phyloP scores from a whole-genome alignment of 2,113 vertebrate genomes.

The Brachyhypopomus gauderio region DNA sequence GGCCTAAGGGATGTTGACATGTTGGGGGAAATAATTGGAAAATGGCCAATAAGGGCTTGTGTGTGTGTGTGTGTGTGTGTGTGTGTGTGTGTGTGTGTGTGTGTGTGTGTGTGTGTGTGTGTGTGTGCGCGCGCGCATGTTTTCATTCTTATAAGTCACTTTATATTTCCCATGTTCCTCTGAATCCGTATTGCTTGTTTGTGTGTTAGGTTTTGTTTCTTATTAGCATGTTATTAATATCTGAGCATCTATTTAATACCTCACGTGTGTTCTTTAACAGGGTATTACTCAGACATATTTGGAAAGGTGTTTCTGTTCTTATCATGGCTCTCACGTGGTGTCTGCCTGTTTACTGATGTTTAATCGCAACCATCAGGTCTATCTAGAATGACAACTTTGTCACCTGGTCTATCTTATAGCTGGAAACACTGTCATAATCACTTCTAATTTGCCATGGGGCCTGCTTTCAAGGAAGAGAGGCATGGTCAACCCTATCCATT shows the following conservation, averaged over 20 bases:
- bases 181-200: neutral
- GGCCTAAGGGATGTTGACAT: slow-evolving; percentile 45
- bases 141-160: too few relatives aligned
- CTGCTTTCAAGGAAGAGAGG: neutral
- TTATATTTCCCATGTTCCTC: too few relatives aligned
- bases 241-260: neutral
- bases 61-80: too few relatives aligned
- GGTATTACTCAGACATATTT: neutral
- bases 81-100: too few relatives aligned
- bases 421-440: neutral
- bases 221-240: neutral
- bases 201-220: neutral
- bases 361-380: neutral
- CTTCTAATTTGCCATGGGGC: neutral
- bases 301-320: neutral
- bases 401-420: neutral
- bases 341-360: neutral
- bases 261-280: neutral
- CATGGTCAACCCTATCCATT: neutral
- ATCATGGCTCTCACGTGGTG: neutral
- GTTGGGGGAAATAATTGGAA: slow-evolving; percentile 57
- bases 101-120: too few relatives aligned
- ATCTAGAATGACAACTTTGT: slow-evolving; percentile 5
- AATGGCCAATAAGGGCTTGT: slow-evolving; percentile 33
- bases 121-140: too few relatives aligned